Base-by-base conservation (phyloP, 2,113 vertebrate genomes). In the Sebastes schlegelii region DNA sequence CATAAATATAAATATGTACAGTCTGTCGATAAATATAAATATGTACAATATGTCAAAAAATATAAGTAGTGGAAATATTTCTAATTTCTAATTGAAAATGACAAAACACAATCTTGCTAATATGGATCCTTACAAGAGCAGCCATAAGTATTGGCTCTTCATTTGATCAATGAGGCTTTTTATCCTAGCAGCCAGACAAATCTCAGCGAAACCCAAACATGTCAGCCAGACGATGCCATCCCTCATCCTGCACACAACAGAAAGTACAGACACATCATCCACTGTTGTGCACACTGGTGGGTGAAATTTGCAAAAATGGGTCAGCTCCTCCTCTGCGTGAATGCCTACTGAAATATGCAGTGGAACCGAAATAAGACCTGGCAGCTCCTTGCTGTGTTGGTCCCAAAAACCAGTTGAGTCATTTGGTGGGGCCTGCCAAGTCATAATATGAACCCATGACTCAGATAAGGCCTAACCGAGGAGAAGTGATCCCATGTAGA, bases 261-360 rank as follows among this genome's bases (percentile, higher is more conserved):
- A 72, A 34, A 78, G 46, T n/a, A 40, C 65, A 70, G 51, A 73
- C 58, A 34, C 34, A 34, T 34, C 34, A 49, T 63, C 51, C 55
- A 78, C 55, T 62, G 13, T 71, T 73, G 62, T 79, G 64, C 43
- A 74, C 83, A 49, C 46, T n/a, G 23, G 66, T 77, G 67, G 74
- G 74, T 72, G 63, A 91, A 88, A 89, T 82, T 19, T 75, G 52
- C 65, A 77, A 83, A 92, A 93, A 87, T 94, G 89, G 90, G 91
- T 93, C 92, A 92, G 65, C 82, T 88, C 82, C 84, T 82, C 82
- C 79, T 89, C 85, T 91, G 77, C 16, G 43, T 85, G 70, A 91
- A 87, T 81, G 84, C 83, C 87, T 91, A 46, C 79, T 93, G 73
- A 89, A 94, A 91, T 91, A 93, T 92, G 89, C 90, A 94, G 82